A percentile compares a stretch with the other conserved stretches of the same genome.
phyloP scores from a whole-genome alignment of 2,113 vertebrate species.

The Psammodynastes pulverulentus region DNA sequence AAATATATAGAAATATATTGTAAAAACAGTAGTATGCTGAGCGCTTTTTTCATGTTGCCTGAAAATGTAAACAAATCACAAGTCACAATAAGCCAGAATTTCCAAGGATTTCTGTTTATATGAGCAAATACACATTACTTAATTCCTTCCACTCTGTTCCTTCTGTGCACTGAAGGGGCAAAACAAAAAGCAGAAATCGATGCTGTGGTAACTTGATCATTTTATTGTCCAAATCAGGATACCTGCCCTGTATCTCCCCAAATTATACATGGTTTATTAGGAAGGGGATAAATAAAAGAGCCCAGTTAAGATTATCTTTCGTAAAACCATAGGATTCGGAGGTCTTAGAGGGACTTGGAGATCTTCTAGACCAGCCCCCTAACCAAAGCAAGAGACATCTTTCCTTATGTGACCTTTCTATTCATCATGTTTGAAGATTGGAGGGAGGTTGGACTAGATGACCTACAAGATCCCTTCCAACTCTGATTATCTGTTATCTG shows the following conservation, averaged over 20 bases:
- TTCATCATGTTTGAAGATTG: background rate
- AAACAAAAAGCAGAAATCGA: background rate
- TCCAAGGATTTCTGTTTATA: background rate
- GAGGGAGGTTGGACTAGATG: no score
- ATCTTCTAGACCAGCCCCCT: no score
- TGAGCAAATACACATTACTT: background rate
- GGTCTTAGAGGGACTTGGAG: background rate
- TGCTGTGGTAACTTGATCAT: background rate
- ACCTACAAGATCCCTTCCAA: no score
- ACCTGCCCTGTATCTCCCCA: background rate
- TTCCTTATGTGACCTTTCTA: background rate
- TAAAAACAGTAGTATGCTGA: background rate
- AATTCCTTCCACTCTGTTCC: background rate
- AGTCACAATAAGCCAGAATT: background rate
- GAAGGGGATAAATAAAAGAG: background rate
- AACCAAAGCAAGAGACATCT: no score
- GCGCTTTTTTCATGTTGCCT: background rate
- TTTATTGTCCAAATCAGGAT: background rate
- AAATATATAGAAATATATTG: conserved; percentile 10
- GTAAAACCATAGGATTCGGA: background rate
- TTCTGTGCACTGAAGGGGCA: background rate
- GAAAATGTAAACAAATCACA: background rate
- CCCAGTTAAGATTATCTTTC: background rate
- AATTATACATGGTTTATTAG: background rate
- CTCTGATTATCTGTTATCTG: no score